Conservation (phyloP, 2,113 vertebrate species). For the Coregonus clupeaformis region DNA sequence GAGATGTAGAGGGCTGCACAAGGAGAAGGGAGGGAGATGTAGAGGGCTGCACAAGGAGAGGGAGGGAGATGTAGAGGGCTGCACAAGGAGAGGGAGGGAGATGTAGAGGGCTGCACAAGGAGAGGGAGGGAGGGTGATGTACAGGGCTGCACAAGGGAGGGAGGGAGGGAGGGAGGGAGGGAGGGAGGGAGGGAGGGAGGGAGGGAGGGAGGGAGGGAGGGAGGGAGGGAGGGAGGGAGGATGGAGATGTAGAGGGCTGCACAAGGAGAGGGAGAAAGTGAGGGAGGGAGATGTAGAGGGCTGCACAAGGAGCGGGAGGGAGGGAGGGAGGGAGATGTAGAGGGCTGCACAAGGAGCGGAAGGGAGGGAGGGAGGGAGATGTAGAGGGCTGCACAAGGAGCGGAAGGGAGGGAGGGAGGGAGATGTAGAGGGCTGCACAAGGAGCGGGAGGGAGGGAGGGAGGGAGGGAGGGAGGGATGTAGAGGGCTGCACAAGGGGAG, state of each 20-base stretch:
- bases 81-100: neutral
- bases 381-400: no score
- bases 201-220: neutral
- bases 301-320: neutral
- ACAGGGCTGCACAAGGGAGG: no score
- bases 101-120: constrained; percentile 1
- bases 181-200: neutral
- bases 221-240: neutral
- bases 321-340: neutral
- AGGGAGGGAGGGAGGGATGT: neutral
- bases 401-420: neutral
- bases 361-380: neutral
- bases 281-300: neutral
- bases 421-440: no score
- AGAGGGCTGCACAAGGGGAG: neutral
- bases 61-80: neutral
- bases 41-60: constrained; percentile 12
- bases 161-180: neutral
- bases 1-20: neutral
- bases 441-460: no score
- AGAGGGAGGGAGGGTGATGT: neutral
- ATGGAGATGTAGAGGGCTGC: neutral
- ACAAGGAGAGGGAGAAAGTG: neutral
- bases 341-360: no score
- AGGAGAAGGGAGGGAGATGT: neutral